A percentile compares a stretch with the other conserved stretches of the same genome.
These are phyloP conservation scores for Drosophila suboccidentalis DNA, from an alignment of 2,888 invertebrate species.

Conservation along the genomic window DNA sequence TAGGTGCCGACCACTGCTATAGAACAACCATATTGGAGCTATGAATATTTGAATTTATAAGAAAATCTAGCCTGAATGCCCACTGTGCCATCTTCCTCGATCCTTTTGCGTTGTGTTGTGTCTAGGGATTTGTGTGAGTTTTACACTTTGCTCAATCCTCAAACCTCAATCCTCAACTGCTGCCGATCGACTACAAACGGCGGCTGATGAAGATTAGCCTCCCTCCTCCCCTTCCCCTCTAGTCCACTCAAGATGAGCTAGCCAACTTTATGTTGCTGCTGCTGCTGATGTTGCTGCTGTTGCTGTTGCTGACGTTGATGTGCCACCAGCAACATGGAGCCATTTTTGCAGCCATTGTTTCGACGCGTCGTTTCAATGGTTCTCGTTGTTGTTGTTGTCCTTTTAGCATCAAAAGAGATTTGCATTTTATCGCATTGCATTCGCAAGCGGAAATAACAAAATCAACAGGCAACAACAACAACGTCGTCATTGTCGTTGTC, in stretches of 20 bases:
- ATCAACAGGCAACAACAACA: slow-evolving; percentile 51
- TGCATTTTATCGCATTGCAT: slow-evolving; percentile 80
- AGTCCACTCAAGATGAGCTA: neutral
- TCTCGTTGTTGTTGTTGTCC: slow-evolving; percentile 65
- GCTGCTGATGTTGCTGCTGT: slow-evolving; percentile 36
- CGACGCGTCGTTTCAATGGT: slow-evolving; percentile 50
- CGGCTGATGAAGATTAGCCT: slow-evolving; percentile 83
- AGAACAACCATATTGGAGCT: neutral
- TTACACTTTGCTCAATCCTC: slow-evolving; percentile 72
- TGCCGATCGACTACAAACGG: slow-evolving; percentile 74
- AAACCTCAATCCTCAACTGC: slow-evolving; percentile 34
- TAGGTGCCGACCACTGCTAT: too few relatives aligned
- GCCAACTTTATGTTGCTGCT: slow-evolving; percentile 25
- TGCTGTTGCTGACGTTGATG: slow-evolving; percentile 62
- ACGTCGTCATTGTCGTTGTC: slow-evolving; percentile 50
- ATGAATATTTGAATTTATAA: neutral
- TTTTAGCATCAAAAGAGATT: slow-evolving; percentile 80
- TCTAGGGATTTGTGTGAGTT: slow-evolving; percentile 79
- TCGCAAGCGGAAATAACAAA: slow-evolving; percentile 73
- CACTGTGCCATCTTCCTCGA: neutral
- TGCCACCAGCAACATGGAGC: slow-evolving; percentile 68
- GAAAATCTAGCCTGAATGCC: neutral
- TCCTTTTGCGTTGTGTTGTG: slow-evolving; percentile 23
- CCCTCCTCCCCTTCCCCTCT: slow-evolving; percentile 16
- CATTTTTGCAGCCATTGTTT: slow-evolving; percentile 71